phyloP scores from a whole-genome alignment of 2,888 invertebrate species.

The Dusona sp. region DNA sequence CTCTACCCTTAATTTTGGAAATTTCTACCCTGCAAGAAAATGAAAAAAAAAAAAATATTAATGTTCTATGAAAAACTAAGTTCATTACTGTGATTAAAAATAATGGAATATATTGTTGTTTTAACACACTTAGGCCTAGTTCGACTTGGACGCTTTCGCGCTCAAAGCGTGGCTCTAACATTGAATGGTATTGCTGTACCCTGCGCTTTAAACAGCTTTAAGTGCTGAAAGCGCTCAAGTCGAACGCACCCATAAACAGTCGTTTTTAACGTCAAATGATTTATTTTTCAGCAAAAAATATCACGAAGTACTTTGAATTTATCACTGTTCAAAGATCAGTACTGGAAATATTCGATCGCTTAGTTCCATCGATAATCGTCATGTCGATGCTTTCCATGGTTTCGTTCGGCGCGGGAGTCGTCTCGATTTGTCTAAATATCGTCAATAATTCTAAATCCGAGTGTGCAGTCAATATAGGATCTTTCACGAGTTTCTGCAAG shows the following conservation, averaged over 20 bases:
- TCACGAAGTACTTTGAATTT: constrained; percentile 1
- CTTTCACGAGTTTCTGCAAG: constrained; percentile 74
- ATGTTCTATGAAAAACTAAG: not conserved
- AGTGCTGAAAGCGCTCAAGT: too few relatives aligned
- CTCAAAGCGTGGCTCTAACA: too few relatives aligned
- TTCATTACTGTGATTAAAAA: not conserved
- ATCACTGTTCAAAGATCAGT: constrained; percentile 53
- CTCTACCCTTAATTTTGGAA: not conserved
- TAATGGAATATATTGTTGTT: not conserved
- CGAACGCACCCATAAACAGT: too few relatives aligned
- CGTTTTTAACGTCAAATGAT: not conserved
- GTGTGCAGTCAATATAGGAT: constrained; percentile 74
- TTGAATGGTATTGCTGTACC: too few relatives aligned
- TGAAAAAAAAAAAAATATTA: not conserved
- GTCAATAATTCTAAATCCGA: constrained; percentile 75
- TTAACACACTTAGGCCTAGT: too few relatives aligned
- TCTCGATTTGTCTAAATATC: constrained; percentile 67
- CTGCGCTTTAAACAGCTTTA: too few relatives aligned
- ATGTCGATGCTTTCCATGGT: constrained; percentile 42
- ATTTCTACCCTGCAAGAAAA: too few relatives aligned
- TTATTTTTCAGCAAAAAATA: not conserved
- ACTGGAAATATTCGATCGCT: constrained; percentile 43
- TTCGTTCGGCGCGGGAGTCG: constrained; percentile 13
- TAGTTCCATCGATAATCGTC: constrained; percentile 22
- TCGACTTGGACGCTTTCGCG: too few relatives aligned